These are phyloP conservation scores for Lepidotrigona ventralis DNA, from an alignment of 1,140 invertebrate species.

Conservation along the genomic window DNA sequence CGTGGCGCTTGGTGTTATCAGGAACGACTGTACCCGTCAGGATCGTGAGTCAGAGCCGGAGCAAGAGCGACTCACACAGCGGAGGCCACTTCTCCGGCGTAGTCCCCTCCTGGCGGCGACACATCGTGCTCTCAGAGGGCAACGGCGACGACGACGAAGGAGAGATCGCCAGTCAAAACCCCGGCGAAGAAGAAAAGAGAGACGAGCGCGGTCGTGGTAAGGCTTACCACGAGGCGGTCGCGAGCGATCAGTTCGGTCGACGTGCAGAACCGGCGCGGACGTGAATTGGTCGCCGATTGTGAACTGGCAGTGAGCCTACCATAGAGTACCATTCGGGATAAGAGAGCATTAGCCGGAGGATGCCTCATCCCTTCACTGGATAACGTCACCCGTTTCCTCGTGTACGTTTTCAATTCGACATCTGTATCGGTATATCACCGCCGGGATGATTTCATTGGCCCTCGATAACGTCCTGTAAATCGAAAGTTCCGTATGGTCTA, in stretches of 20 bases:
- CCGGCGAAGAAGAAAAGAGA: conserved; percentile 68
- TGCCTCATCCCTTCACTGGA: conserved; percentile 14
- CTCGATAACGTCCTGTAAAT: too few species aligned
- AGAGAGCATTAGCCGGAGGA: conserved; percentile 13
- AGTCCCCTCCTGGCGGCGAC: conserved; percentile 51
- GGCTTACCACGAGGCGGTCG: conserved; percentile 68
- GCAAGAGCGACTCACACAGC: conserved; percentile 60
- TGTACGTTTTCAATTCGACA: conserved; percentile 26
- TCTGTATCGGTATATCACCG: not conserved
- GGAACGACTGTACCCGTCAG: conserved; percentile 29
- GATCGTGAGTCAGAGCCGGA: conserved; percentile 53
- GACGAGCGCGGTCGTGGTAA: conserved; percentile 68
- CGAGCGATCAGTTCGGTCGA: conserved; percentile 74
- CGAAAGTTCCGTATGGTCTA: too few species aligned
- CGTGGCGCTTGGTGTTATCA: conserved; percentile 5
- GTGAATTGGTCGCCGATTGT: conserved; percentile 51
- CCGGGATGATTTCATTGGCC: too few species aligned
- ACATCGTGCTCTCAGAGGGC: conserved; percentile 21
- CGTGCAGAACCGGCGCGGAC: conserved; percentile 70
- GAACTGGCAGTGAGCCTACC: conserved; percentile 34
- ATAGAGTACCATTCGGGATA: conserved; percentile 10
- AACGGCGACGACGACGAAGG: conserved; percentile 26
- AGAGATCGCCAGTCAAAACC: conserved; percentile 46
- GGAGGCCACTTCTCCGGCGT: conserved; percentile 57
- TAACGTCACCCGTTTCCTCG: conserved; percentile 9